Conservation (phyloP, 2,113 vertebrate species). For the Engraulis encrasicolus region DNA sequence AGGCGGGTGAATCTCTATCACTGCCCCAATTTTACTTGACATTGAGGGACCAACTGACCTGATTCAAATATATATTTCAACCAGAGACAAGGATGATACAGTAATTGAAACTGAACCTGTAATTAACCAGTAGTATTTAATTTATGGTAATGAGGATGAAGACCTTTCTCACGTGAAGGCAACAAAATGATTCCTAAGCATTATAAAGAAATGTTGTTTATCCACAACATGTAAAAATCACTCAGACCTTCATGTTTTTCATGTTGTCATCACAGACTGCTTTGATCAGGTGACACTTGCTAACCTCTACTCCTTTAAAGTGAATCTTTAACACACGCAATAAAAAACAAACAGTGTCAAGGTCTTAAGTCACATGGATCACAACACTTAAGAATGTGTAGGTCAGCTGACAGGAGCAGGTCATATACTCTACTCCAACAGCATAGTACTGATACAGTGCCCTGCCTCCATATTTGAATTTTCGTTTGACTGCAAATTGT, state of each 20-base stretch:
- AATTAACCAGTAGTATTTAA: conserved; percentile 10
- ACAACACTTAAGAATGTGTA: no score
- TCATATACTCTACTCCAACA: no score
- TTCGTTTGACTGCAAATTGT: no score
- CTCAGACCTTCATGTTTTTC: neutral
- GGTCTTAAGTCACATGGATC: no score
- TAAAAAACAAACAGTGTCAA: no score
- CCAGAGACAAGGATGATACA: neutral
- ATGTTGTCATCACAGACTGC: neutral
- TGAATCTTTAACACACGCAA: no score
- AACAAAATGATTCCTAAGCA: neutral
- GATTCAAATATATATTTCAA: neutral
- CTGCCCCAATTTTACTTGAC: conserved; percentile 11
- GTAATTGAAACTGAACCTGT: conserved; percentile 7
- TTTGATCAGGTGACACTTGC: neutral
- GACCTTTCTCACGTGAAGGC: neutral
- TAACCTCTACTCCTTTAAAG: neutral
- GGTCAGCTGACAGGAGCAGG: no score
- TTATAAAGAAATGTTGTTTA: neutral
- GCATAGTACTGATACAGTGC: no score
- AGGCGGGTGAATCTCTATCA: neutral
- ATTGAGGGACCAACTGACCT: neutral
- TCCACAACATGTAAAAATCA: neutral
- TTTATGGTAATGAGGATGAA: neutral
- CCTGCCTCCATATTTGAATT: no score